Evolutionary conservation across 1,140 invertebrate species (phyloP), one percentile per base, ranked within the genome.

Genomic region (Asobara japonica): DNA sequence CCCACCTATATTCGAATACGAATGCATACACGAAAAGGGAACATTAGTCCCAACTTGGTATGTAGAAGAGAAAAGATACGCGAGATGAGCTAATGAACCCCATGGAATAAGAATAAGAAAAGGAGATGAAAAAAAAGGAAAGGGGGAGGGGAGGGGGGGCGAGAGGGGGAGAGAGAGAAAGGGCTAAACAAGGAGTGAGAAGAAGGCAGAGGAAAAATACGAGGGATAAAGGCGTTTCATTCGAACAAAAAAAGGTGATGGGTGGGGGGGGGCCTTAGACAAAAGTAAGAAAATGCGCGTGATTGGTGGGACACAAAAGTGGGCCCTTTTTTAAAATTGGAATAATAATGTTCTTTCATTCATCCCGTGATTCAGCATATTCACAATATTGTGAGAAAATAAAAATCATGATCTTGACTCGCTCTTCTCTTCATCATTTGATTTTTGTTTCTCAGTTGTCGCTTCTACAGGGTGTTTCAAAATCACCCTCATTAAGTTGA

Each of bases 301-400:
- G 51, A 56, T n/a, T n/a, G n/a, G 51, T 56, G 51, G 41, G 51
- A 56, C 51, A 56, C n/a, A n/a, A n/a, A 25, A 22, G 25, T 27
- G 51, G 10, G 4, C 51, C 77, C 74, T 84, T 83, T 79, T 84
- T 86, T 80, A 86, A 86, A 86, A 86, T 85, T 86, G 84, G 84
- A 86, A 86, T 86, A 86, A 86, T 85, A 86, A 85, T 81, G 80
- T 84, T 87, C 80, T 82, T 82, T 82, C 82, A 81, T 82, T 79
- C 82, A 48, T 84, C 83, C 77, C 80, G 84, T 87, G 85, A 87
- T 82, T 86, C 83, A 79, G 81, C 84, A 80, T 45, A 79, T 56
- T 85, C 85, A 83, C 82, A 84, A 83, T 83, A 86, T 85, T 86
- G 83, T 86, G 84, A 83, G 84, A 87, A 87, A 80, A 79, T 79